Base-by-base conservation (phyloP, 30 jellyfish, hydroid and myxozoan species). In the Phacellophora camtschatica region DNA sequence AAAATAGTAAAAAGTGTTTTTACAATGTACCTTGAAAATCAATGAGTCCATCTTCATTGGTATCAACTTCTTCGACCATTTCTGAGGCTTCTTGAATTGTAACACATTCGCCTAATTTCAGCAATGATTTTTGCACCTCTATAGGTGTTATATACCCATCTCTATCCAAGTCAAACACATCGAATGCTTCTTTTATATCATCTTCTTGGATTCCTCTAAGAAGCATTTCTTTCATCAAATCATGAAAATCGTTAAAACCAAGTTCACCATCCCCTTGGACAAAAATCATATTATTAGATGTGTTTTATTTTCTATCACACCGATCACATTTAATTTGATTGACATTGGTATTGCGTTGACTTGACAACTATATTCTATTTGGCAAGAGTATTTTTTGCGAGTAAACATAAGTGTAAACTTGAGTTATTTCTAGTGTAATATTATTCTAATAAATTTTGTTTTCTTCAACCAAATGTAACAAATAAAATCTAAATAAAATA, bases 21-120 rank as follows among this genome's bases (percentile, higher is more conserved):
- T 78, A 90, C n/a, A n/a, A n/a, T n/a, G n/a, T n/a, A n/a, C 98
- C 98, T 83, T 77, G 70, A 58, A 90, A 90, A 57, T 84, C 96
- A 34, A 90, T 48, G 53, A 90, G 74, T 22, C 98, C 98, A 29
- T 90, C 98, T 1, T 33, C 61, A 62, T 83, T 62, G 11, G 69
- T 32, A 46, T 90, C 95, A 6, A 66, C 86, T 29, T 62, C 88
- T 45, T 37, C 32, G 35, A 90, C 57, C 83, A 90, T 15, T 15
- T 90, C 98, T 22, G 33, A 34, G 2, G 98, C 96, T 22, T 90
- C 96, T 12, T 83, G 91, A 5, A 22, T 71, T 8, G 85, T 81
- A 13, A 90, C 61, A 12, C 45, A 12, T 54, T 90, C 96, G 18
- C 98, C 98, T 0, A 90, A 63, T 25, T 68, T 77, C 28, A 15